Conservation (phyloP, 2,888 invertebrate genomes). For the Apotomis betuletana region DNA sequence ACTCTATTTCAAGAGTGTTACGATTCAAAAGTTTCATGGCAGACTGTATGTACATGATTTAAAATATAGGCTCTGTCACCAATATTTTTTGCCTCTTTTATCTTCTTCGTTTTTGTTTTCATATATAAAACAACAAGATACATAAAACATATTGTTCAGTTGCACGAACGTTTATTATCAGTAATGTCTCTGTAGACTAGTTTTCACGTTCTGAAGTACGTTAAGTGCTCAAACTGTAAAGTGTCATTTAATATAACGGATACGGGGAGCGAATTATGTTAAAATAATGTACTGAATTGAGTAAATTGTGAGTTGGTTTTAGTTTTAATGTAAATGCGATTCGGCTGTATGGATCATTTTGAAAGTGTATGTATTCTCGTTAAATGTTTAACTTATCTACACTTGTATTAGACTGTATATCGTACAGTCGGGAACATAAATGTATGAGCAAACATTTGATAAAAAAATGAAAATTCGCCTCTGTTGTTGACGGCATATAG, state of each 20-base stretch:
- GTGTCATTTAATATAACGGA: not conserved
- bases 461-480: no score
- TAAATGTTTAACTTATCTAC: not conserved
- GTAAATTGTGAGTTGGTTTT: not conserved
- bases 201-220: not conserved
- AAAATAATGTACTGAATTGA: not conserved
- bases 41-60: no score
- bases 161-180: not conserved
- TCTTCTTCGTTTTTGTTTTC: no score
- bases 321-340: not conserved
- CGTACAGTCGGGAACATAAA: no score
- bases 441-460: no score
- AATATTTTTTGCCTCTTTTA: no score
- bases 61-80: no score
- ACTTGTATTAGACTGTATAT: not conserved
- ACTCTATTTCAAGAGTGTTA: no score
- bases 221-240: not conserved
- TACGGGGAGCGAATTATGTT: not conserved
- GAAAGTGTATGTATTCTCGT: slow-evolving; percentile 5
- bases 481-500: no score
- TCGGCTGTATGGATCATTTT: slow-evolving; percentile 24
- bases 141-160: no score
- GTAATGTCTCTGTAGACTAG: not conserved
- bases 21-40: no score
- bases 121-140: no score